A percentile compares a stretch with the other conserved stretches of the same genome.
phyloP scores from a whole-genome alignment of 2,797 vertebrate species.

The Crocidura indochinensis region DNA sequence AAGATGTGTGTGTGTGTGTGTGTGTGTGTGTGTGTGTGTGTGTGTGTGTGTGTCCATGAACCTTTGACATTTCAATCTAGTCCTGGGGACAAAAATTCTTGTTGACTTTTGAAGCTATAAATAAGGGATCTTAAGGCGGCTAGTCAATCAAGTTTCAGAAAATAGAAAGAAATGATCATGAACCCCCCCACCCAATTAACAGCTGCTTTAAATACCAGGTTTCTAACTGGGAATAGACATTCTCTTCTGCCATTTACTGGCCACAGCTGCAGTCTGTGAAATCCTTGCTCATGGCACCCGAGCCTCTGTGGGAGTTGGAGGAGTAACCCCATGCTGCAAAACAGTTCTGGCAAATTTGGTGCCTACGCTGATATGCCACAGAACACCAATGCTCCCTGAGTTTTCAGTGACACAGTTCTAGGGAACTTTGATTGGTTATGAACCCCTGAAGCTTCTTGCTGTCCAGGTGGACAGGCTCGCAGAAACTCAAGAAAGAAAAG shows the following conservation, averaged over 20 bases:
- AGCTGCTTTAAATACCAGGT: slow-evolving; percentile 52
- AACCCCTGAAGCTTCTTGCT: background rate
- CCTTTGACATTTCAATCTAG: slow-evolving; percentile 44
- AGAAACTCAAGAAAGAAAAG: background rate
- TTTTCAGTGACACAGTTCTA: background rate
- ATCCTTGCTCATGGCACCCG: background rate
- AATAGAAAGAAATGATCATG: slow-evolving; percentile 64
- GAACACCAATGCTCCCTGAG: too few species aligned
- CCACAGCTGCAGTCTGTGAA: background rate
- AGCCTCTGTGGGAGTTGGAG: background rate
- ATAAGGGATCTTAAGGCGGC: slow-evolving; percentile 36
- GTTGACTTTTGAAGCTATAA: slow-evolving; percentile 45
- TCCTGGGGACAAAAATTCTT: slow-evolving; percentile 23
- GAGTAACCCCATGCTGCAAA: background rate
- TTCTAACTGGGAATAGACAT: background rate
- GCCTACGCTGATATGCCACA: too few species aligned
- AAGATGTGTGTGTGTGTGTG: too few species aligned
- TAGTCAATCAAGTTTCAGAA: background rate
- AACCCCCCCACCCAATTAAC: slow-evolving; percentile 39
- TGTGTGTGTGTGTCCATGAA: background rate
- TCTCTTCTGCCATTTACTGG: slow-evolving; percentile 75
- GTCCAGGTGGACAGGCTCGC: background rate
- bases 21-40: too few species aligned
- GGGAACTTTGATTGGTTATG: background rate
- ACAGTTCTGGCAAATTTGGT: background rate